Evolutionary conservation across 1,140 invertebrate species (phyloP).

Genomic region (Zeugodacus cucurbitae): DNA sequence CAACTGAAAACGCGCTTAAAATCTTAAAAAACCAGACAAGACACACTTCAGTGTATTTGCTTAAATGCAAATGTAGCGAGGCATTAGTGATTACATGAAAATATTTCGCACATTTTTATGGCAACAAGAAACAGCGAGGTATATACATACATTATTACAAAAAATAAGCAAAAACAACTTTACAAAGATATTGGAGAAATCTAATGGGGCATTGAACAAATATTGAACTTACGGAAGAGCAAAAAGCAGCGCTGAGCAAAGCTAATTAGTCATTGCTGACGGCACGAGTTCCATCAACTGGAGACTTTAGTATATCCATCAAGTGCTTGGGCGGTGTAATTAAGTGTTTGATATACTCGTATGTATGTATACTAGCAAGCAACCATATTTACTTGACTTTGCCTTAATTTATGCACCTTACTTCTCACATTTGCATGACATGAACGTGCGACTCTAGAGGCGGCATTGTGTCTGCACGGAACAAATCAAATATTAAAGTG

Average conservation of each 20-base stretch:
- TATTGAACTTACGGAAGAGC: not conserved
- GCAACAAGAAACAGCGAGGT: not conserved
- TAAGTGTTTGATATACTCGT: not conserved
- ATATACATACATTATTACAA: not conserved
- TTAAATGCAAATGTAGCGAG: not conserved
- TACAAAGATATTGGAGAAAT: not conserved
- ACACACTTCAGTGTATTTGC: not conserved
- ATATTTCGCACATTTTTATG: slow-evolving; percentile 12
- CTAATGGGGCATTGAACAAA: not conserved
- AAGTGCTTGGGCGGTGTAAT: not conserved
- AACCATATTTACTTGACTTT: not conserved
- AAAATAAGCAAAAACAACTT: not conserved
- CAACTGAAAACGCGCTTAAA: no score
- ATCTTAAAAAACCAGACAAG: not conserved
- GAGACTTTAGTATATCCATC: not conserved
- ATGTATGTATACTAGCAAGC: not conserved
- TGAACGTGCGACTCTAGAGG: not conserved
- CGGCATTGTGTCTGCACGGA: not conserved
- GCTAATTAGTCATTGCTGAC: not conserved
- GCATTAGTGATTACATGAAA: not conserved
- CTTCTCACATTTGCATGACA: not conserved
- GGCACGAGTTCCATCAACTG: not conserved
- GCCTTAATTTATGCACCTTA: not conserved
- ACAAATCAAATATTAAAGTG: not conserved
- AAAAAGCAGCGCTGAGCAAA: not conserved